Base-by-base conservation (phyloP, 2,888 invertebrate genomes). In the Chesias legatella region DNA sequence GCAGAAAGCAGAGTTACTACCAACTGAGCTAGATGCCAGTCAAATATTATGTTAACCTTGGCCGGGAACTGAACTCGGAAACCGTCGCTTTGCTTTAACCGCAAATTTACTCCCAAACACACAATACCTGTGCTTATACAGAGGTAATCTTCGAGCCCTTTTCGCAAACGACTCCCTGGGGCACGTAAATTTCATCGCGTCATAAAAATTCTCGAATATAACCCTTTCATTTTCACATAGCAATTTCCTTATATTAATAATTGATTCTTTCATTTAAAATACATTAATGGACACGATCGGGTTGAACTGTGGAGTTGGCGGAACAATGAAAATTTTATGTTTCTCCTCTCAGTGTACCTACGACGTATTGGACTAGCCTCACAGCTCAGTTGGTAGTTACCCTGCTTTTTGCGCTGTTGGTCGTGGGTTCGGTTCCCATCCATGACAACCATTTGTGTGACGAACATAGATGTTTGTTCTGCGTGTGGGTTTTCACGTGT, bases 231-330 rank as follows among this genome's bases (percentile, higher is more conserved):
- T 75, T 72, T 68, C 66, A 66, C 54, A 56, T 63, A 56, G 56
- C 56, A 55, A 57, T 63, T 67, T 60, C 59, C 53, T 52, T 62
- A 48, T 56, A 58, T 76, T 63, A 64, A 78, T 79, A 77, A 77
- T 75, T 73, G 67, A 78, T 73, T 66, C 58, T 58, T 73, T 73
- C 70, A 74, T 81, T 77, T 74, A 79, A 80, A 77, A 79, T 78
- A 78, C 75, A 81, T 78, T 79, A 79, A 68, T 44, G 62, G 57
- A 60, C 63, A 67, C 65, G 67, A 76, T 69, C 63, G 61, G 60
- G 51, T 60, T 59, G 44, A 43, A 50, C 54, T 53, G 59, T 6
- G 22, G 34, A 35, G 37, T 43, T 51, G 35, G 29, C 10, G 34
- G 42, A 63, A 69, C 56, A 66, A 67, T 73, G 69, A 72, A 69